Conservation (phyloP, 2,113 vertebrate genomes). For the Ammodytes dubius region DNA sequence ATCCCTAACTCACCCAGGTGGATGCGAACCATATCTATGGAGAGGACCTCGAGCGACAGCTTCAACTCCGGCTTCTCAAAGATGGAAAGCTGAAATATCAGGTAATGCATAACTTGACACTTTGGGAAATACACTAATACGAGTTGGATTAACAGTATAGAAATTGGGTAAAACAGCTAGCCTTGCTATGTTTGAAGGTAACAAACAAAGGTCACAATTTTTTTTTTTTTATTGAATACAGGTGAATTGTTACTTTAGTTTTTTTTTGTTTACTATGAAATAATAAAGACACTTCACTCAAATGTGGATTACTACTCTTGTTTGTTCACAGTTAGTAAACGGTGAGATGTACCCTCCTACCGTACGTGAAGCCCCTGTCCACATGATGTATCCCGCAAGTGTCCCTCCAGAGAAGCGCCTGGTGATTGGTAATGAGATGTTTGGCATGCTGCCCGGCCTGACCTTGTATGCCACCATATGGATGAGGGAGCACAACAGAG, state of each 20-base stretch:
- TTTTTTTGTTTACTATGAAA: not conserved
- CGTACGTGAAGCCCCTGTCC: slow-evolving; percentile 80
- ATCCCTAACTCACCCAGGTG: slow-evolving; percentile 81
- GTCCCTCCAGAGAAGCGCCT: slow-evolving; percentile 80
- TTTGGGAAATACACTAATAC: not conserved
- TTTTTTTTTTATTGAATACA: too few relatives aligned
- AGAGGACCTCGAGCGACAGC: slow-evolving; percentile 89
- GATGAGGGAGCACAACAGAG: slow-evolving; percentile 95
- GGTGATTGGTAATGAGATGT: slow-evolving; percentile 93
- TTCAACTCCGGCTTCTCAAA: slow-evolving; percentile 89
- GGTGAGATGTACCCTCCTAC: slow-evolving; percentile 92
- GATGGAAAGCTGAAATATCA: slow-evolving; percentile 96
- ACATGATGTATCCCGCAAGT: slow-evolving; percentile 89
- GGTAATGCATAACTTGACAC: slow-evolving; percentile 74
- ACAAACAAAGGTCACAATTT: not conserved
- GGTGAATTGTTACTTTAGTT: too few relatives aligned
- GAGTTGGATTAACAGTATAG: too few relatives aligned
- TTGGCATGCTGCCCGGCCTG: slow-evolving; percentile 92
- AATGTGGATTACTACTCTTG: not conserved
- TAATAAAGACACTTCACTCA: not conserved
- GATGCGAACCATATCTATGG: slow-evolving; percentile 94
- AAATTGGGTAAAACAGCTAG: too few relatives aligned
- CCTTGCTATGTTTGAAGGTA: not conserved
- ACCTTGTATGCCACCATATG: slow-evolving; percentile 91
- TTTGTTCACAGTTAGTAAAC: slow-evolving; percentile 83